Conservation (phyloP, 2,113 vertebrate genomes). For the Hyperoodon ampullatus region DNA sequence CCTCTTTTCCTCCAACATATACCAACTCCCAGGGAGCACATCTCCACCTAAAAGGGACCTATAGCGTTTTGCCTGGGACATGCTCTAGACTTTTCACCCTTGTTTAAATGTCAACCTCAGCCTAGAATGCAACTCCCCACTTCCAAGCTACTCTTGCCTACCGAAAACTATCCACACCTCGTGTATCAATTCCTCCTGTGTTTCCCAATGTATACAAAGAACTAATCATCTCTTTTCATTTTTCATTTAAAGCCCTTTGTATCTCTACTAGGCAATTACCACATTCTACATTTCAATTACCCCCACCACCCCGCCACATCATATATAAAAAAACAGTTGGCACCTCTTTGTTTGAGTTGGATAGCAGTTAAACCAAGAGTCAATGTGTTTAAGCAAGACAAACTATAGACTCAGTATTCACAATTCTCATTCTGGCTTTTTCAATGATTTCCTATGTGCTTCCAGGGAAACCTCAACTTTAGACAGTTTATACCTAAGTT, state of each 20-base stretch:
- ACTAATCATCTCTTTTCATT: neutral
- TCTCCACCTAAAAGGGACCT: neutral
- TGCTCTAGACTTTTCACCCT: neutral
- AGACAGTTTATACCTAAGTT: neutral
- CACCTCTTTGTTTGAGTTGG: neutral
- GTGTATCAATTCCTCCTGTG: neutral
- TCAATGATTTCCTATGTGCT: neutral
- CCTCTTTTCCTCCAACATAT: neutral
- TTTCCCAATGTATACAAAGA: neutral
- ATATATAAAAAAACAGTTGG: neutral
- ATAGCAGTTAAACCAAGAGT: neutral
- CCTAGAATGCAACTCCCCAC: neutral
- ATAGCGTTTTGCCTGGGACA: neutral
- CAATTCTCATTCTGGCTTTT: constrained; percentile 27
- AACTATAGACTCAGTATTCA: neutral
- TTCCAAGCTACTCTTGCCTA: neutral
- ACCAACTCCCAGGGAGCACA: neutral
- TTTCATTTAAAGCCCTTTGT: neutral
- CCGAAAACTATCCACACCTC: neutral
- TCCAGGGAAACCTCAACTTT: neutral
- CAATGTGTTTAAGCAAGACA: neutral
- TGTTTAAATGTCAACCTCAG: neutral
- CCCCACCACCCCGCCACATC: fast-evolving
- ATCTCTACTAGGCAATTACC: neutral
- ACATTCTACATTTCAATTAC: neutral